Base-by-base conservation (phyloP, 2,888 invertebrate species). In the Prostheceraeus crozeri region DNA sequence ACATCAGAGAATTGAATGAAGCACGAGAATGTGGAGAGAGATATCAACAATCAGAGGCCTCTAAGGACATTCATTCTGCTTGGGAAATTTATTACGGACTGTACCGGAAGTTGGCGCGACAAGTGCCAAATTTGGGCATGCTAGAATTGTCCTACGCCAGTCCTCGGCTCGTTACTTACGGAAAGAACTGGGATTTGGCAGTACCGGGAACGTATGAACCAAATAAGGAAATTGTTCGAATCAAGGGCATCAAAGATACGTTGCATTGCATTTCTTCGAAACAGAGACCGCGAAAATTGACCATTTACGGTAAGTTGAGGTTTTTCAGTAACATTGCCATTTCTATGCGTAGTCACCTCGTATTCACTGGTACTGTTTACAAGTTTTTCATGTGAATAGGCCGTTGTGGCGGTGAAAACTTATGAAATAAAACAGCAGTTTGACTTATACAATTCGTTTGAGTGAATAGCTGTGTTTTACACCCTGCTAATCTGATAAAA, bases 71-170 rank as follows among this genome's bases (percentile, higher is more conserved):
- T 65, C 93, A 91, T 74, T 91, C 91, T 73, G 98, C 98, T 1
- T 99, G 98, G 98, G 96, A 99, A 74, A 81, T 94, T 33, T 99
- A 99, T 78, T 99, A 98, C 78, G 89, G 93, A 74, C 94, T 98
- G 56, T 98, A 98, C 79, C 83, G 94, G 27, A 84, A 91, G 59
- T 57, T 98, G 73, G 88, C 91, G 19, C 84, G 90, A 19, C 98
- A 98, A 76, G 79, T 99, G 66, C 89, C 93, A 1, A 77, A 76
- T 68, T 76, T 80, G 64, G 40, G 54, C 30, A 45, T 74, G 1
- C 68, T 80, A 35, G 79, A 80, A 67, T 67, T 80, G 53, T 91
- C 94, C 72, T 94, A 94, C 76, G 94, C 98, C 6, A 90, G 91
- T 60, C 93, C 93, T 11, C 87, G 89, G 66, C 79, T 96, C 67